A percentile compares a stretch with the other conserved stretches of the same genome.
Conservation (phyloP, 1,140 invertebrate genomes). For the Drosophila sproati region DNA sequence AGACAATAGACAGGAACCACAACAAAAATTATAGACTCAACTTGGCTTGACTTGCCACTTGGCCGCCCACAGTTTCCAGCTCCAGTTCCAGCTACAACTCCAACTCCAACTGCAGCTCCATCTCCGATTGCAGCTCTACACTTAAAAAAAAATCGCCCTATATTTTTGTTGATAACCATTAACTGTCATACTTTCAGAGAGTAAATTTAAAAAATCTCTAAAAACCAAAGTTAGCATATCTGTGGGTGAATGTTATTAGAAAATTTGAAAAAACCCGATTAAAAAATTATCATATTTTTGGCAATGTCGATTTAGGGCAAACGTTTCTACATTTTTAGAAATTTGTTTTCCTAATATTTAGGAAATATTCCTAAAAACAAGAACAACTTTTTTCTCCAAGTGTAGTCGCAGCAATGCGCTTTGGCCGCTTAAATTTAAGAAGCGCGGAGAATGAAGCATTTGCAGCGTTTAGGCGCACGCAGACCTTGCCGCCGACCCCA, state of each 20-base stretch:
- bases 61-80: conserved; percentile 50
- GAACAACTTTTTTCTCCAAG: background rate
- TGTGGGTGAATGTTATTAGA: too few relatives aligned
- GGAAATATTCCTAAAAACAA: too few relatives aligned
- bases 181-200: too few relatives aligned
- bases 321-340: too few relatives aligned
- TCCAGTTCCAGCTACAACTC: conserved; percentile 5
- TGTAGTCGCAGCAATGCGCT: conserved; percentile 57
- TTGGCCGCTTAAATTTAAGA: conserved; percentile 69
- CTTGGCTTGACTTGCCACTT: conserved; percentile 63
- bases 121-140: background rate
- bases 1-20: conserved; percentile 83
- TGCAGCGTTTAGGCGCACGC: conserved; percentile 76
- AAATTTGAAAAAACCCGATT: too few relatives aligned
- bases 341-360: too few relatives aligned
- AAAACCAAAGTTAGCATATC: too few relatives aligned
- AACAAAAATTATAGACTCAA: conserved; percentile 81
- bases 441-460: conserved; percentile 54
- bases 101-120: conserved; percentile 5
- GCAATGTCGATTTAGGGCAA: too few relatives aligned
- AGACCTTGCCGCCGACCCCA: conserved; percentile 52
- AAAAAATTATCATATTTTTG: too few relatives aligned
- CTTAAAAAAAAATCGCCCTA: too few relatives aligned
- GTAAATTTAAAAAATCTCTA: too few relatives aligned
- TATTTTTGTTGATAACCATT: too few relatives aligned